These are phyloP conservation scores for Morpho achilles DNA, from an alignment of 2,888 invertebrate species.

Conservation along the genomic window DNA sequence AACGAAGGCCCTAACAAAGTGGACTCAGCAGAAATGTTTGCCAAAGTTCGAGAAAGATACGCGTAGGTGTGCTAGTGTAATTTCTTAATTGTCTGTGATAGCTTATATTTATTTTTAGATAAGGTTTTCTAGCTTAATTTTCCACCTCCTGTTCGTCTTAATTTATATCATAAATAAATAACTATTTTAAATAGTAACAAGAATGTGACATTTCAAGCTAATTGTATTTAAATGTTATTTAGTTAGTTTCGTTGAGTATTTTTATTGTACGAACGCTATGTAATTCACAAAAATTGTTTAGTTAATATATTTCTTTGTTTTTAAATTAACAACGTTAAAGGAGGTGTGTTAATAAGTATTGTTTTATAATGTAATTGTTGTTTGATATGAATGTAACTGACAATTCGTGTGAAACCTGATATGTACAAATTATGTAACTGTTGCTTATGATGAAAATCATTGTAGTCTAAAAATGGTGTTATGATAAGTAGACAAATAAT, in stretches of 20 bases:
- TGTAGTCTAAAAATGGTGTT: too few relatives aligned
- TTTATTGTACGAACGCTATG: too few relatives aligned
- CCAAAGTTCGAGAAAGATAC: constrained; percentile 64
- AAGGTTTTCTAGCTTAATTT: constrained; percentile 11
- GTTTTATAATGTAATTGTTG: neutral
- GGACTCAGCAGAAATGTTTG: constrained; percentile 69
- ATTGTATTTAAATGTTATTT: too few relatives aligned
- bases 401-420: constrained; percentile 6
- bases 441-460: too few relatives aligned
- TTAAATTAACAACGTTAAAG: constrained; percentile 2
- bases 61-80: constrained; percentile 43
- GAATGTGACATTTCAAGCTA: too few relatives aligned
- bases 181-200: too few relatives aligned
- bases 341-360: constrained; percentile 5
- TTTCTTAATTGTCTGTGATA: constrained; percentile 21
- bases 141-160: neutral
- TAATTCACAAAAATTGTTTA: too few relatives aligned
- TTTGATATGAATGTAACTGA: constrained; percentile 11
- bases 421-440: constrained; percentile 14
- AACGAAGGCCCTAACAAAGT: constrained; percentile 65
- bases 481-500: too few relatives aligned
- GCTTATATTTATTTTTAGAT: constrained; percentile 20
- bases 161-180: too few relatives aligned
- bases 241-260: too few relatives aligned
- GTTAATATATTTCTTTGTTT: neutral